Evolutionary conservation across 2,888 invertebrate species (phyloP), one percentile per base, ranked within the genome.

Genomic region (Limenitis camilla): DNA sequence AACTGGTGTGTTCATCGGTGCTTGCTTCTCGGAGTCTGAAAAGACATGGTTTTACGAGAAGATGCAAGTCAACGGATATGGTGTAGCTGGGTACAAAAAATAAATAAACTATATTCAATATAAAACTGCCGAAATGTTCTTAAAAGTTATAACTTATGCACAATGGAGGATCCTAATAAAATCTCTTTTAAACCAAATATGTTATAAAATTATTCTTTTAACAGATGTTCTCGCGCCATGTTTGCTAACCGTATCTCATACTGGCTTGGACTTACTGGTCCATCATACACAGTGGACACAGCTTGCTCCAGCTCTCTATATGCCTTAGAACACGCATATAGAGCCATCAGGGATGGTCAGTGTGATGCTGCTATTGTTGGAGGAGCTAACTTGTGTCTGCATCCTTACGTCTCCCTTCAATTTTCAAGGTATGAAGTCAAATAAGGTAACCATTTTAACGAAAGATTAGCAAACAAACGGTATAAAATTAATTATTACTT

Each of bases 221-320:
- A 9, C 74, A 89, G 97, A 35, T 96, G 96, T 78, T 94, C 95
- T 63, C 91, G 96, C 57, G 95, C 96, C 5, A 96, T 97, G 96
- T 90, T 97, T 71, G 94, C 97, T 9, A 96, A 97, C 79, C 91
- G 97, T 48, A 90, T 98, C 59, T 96, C 96, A 1, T 97, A 94
- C 76, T 93, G 92, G 81, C 89, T 98, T 56, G 96, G 96, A 29
- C 89, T 96, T 10, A 93, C 93, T 64, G 97, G 98, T 0, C 97
- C 97, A 0, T 96, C 96, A 5, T 95, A 92, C 81, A 90, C 94
- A 1, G 89, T 96, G 7, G 98, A 98, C 79, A 96, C 97, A 0
- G 98, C 98, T 0, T 98, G 98, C 75, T 96, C 96, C n/a, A 97
- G 97, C 50, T 95, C 96, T 6, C 89, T 97, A 61, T 92, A 94